Evolutionary conservation across 1,140 invertebrate species (phyloP).

Genomic region (Cryptotermes secundus): DNA sequence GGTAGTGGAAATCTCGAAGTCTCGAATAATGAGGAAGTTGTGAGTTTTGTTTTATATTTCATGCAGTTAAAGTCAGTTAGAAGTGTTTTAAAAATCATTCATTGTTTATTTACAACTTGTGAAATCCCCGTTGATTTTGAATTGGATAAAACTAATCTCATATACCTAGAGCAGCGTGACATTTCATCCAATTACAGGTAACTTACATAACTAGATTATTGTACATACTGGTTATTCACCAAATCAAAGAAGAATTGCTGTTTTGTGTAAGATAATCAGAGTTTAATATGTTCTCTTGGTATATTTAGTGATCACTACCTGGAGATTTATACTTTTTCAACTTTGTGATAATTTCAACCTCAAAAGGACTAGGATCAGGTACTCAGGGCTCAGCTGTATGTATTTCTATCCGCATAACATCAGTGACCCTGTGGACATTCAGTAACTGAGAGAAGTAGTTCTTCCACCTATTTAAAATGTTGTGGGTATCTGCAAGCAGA

Average conservation of each 20-base stretch:
- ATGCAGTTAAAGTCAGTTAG: not conserved
- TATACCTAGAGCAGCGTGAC: not conserved
- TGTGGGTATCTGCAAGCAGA: too few relatives aligned
- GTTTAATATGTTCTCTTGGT: not conserved
- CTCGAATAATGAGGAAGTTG: not conserved
- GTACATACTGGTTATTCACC: not conserved
- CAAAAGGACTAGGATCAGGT: too few relatives aligned
- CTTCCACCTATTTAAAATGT: too few relatives aligned
- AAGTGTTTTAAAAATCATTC: not conserved
- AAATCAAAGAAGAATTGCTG: not conserved
- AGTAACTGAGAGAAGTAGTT: too few relatives aligned
- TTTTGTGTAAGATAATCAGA: not conserved
- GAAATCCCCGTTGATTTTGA: not conserved
- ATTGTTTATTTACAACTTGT: not conserved
- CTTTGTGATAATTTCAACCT: too few relatives aligned
- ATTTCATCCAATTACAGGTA: not conserved
- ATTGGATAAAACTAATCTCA: not conserved
- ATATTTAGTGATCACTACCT: too few relatives aligned
- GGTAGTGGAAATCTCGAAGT: conserved; percentile 1
- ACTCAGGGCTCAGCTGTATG: too few relatives aligned
- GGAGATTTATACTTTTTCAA: too few relatives aligned
- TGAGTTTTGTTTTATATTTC: not conserved
- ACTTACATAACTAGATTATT: not conserved
- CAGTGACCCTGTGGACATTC: too few relatives aligned
- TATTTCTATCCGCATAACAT: too few relatives aligned